Conservation (phyloP, 1,140 invertebrate genomes). For the Psix sp. region DNA sequence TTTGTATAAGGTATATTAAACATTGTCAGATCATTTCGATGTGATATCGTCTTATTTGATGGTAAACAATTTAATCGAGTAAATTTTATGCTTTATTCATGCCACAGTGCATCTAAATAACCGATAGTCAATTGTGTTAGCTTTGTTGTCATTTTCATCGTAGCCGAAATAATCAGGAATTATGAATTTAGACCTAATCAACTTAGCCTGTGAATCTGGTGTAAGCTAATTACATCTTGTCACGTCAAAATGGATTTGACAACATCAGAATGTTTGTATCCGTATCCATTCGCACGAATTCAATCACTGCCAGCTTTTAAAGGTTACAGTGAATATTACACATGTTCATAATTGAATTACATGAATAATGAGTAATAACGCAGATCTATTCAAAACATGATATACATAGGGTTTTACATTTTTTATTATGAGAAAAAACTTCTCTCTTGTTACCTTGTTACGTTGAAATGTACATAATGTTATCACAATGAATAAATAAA, state of each 20-base stretch:
- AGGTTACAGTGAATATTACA: slow-evolving; percentile 2
- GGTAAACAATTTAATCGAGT: too few relatives aligned
- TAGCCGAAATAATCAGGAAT: slow-evolving; percentile 31
- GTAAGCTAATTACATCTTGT: slow-evolving; percentile 32
- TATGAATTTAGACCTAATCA: slow-evolving; percentile 41
- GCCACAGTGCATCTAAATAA: too few relatives aligned
- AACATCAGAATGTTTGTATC: slow-evolving; percentile 8
- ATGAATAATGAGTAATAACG: background rate
- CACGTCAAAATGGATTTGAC: slow-evolving; percentile 28
- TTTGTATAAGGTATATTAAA: too few relatives aligned
- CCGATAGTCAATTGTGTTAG: slow-evolving; percentile 16
- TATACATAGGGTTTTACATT: too few relatives aligned
- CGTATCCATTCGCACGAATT: slow-evolving; percentile 1
- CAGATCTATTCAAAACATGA: background rate
- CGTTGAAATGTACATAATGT: too few relatives aligned
- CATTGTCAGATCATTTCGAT: too few relatives aligned
- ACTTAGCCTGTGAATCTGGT: slow-evolving; percentile 16
- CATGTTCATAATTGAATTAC: background rate
- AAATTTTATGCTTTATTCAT: too few relatives aligned
- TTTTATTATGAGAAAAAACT: too few relatives aligned
- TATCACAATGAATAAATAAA: too few relatives aligned
- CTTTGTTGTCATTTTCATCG: slow-evolving; percentile 11
- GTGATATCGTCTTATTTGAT: too few relatives aligned
- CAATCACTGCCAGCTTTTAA: slow-evolving; percentile 7
- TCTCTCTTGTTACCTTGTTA: too few relatives aligned